These are phyloP conservation scores for Accipiter minullus DNA, from an alignment of 2,797 vertebrate genomes.

Conservation along the genomic window DNA sequence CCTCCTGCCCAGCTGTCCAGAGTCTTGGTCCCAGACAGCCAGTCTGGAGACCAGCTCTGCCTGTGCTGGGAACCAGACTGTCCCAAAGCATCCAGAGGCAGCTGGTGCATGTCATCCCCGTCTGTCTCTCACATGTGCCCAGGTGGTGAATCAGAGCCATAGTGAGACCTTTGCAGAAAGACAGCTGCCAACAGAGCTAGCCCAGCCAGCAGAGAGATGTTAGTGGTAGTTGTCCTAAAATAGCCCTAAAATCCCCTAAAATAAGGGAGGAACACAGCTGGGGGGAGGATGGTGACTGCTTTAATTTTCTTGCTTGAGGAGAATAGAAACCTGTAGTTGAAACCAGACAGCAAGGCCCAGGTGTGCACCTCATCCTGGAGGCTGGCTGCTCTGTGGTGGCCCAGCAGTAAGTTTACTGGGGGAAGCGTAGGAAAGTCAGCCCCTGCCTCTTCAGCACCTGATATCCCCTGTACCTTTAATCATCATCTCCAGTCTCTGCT, in stretches of 20 bases:
- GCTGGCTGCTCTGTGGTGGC: neutral
- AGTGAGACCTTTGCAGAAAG: neutral
- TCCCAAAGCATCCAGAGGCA: neutral
- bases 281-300: neutral
- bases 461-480: neutral
- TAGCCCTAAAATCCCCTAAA: neutral
- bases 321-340: constrained; percentile 23
- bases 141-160: neutral
- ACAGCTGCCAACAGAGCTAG: neutral
- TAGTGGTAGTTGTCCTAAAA: rapidly evolving
- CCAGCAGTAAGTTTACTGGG: neutral
- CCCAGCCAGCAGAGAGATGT: neutral
- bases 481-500: neutral
- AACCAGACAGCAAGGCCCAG: neutral
- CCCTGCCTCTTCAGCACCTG: neutral
- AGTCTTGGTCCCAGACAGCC: neutral
- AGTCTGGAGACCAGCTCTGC: neutral
- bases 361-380: neutral
- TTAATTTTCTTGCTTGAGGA: neutral
- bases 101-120: rapidly evolving
- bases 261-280: neutral
- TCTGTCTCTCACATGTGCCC: neutral
- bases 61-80: neutral
- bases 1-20: neutral
- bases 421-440: neutral